Base-by-base conservation (phyloP, 1,140 invertebrate species). In the Akabosia matsudoensis region DNA sequence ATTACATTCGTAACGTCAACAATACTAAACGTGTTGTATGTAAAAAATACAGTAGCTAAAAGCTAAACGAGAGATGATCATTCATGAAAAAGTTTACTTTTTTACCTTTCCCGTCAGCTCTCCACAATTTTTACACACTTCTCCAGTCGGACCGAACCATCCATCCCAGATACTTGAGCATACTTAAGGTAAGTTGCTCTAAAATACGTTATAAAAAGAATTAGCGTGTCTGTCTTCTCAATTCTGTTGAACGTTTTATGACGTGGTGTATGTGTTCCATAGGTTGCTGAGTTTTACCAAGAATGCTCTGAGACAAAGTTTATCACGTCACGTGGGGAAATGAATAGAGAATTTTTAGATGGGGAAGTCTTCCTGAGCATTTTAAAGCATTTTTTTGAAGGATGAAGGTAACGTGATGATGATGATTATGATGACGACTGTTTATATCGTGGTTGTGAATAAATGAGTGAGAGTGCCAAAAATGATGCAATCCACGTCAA, bases 401-500 rank as follows among this genome's bases (percentile, higher is more conserved):
- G n/a, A 13, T 7, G 54, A 61, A 61, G 54, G 22, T 10, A 61
- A n/a, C 54, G 26, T 61, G 7, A 22, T 14, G 54, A 24, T 61
- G 54, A 24, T 14, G 54, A 61, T 7, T 61, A 45, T 18, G 54
- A 24, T 14, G 54, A 61, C 14, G 54, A 14, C 16, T 61, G 10
- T 14, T n/a, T n/a, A 61, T 61, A 24, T 3, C 10, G 54, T n/a
- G 54, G 16, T 10, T 7, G 22, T 61, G 61, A 67, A 67, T 67
- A 30, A 67, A 67, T 67, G 61, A 67, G 24, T 22, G 54, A 61
- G 54, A 61, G 61, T 67, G 61, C 61, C 61, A 67, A 67, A 67
- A 67, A 67, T 67, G 61, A 67, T 67, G 61, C 61, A 67, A 67
- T 67, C 28, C 26, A 67, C 31, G 61, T 67, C 61, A 67, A 30